Conservation (phyloP, 2,797 vertebrate genomes). For the Galago senegalensis region DNA sequence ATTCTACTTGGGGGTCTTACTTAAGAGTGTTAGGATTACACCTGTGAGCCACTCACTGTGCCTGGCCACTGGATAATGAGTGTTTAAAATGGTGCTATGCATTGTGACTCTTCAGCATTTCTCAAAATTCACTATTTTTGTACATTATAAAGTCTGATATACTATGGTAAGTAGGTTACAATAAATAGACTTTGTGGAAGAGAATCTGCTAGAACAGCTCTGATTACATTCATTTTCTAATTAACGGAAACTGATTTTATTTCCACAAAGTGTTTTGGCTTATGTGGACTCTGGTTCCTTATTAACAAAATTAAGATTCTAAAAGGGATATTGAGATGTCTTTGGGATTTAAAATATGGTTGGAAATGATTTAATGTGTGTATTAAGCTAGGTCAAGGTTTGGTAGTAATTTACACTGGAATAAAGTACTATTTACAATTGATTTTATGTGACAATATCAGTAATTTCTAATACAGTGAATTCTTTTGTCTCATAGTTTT, state of each 20-base stretch:
- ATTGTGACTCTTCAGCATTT: not conserved
- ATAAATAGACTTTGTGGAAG: not conserved
- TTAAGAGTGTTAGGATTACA: too few species aligned
- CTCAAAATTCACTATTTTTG: not conserved
- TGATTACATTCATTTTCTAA: not conserved
- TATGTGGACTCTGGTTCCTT: not conserved
- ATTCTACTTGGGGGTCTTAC: too few species aligned
- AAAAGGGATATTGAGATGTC: not conserved
- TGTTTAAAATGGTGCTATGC: not conserved
- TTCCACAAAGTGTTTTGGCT: not conserved
- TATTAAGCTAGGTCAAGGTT: not conserved
- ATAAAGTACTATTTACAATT: not conserved
- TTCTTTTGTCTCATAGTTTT: not conserved
- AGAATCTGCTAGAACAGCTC: not conserved
- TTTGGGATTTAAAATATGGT: not conserved
- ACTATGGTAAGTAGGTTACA: too few species aligned
- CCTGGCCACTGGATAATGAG: not conserved
- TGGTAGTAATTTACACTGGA: not conserved
- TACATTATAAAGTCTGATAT: not conserved
- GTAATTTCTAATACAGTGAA: not conserved
- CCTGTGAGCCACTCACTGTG: too few species aligned
- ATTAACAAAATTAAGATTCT: not conserved
- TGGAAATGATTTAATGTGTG: not conserved
- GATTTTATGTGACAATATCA: not conserved
- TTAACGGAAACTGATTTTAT: not conserved